These are phyloP conservation scores for Holothuria glaberrima DNA, from an alignment of 35 echinoderm and acorn worm species.

Conservation along the genomic window DNA sequence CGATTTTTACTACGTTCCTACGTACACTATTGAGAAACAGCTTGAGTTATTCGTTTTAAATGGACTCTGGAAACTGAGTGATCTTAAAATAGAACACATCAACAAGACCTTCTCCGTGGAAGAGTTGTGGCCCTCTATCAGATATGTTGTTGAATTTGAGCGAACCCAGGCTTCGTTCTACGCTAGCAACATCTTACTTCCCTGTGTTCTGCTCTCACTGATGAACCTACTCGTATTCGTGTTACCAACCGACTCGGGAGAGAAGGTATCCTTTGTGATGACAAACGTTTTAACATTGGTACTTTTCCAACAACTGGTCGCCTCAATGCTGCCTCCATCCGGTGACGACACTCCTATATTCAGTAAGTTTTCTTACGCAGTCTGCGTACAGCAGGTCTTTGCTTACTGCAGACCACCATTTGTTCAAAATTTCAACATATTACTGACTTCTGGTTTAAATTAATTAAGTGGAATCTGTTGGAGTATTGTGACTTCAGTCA, in stretches of 20 bases:
- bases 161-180: conserved; percentile 61
- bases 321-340: conserved; percentile 61
- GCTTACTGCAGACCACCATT: too few species aligned
- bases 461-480: too few species aligned
- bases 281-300: conserved; percentile 76
- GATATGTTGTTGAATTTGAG: conserved; percentile 33
- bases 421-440: too few species aligned
- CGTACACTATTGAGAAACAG: conserved; percentile 6
- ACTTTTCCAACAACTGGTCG: conserved; percentile 71
- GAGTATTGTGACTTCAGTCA: too few species aligned
- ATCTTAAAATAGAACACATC: background rate
- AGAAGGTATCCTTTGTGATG: conserved; percentile 75
- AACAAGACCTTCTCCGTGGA: conserved; percentile 6
- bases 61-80: conserved; percentile 9
- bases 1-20: conserved; percentile 11
- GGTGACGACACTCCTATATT: conserved; percentile 64
- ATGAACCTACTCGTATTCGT: conserved; percentile 67
- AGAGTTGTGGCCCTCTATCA: conserved; percentile 10
- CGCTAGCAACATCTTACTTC: conserved; percentile 58
- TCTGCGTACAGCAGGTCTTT: too few species aligned
- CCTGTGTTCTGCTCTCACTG: conserved; percentile 68
- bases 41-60: background rate
- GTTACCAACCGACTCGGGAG: conserved; percentile 69
- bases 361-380: conserved; percentile 44
- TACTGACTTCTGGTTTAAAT: too few species aligned